Evolutionary conservation across 1,140 invertebrate species (phyloP).

Genomic region (Myzus persicae): DNA sequence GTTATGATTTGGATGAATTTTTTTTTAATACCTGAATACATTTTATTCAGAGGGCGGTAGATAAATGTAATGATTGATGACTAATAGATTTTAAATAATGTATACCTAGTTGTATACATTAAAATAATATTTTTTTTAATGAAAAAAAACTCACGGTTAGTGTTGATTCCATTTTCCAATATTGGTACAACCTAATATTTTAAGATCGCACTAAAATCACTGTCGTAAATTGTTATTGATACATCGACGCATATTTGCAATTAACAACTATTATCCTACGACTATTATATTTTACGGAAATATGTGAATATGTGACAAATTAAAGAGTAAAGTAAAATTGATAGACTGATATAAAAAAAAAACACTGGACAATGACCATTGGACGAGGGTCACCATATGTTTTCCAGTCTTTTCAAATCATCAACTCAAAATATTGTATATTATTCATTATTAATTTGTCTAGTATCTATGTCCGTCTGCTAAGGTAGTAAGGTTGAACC

Average conservation of each 20-base stretch:
- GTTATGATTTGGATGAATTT: neutral
- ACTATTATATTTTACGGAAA: slow-evolving; percentile 50
- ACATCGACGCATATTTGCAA: slow-evolving; percentile 50
- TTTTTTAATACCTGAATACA: neutral
- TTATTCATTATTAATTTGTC: neutral
- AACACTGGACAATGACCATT: slow-evolving; percentile 57
- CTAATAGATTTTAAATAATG: neutral
- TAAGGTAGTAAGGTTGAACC: neutral
- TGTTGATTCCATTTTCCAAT: slow-evolving; percentile 43
- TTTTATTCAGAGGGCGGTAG: neutral
- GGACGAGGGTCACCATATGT: slow-evolving; percentile 50
- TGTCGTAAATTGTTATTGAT: neutral
- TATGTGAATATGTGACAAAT: slow-evolving; percentile 46
- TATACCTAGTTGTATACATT: neutral
- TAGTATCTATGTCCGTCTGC: neutral
- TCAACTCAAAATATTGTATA: slow-evolving; percentile 29
- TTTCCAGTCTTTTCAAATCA: slow-evolving; percentile 40
- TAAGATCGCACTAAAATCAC: slow-evolving; percentile 31
- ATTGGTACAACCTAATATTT: neutral
- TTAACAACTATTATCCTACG: slow-evolving; percentile 31
- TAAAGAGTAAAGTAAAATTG: slow-evolving; percentile 44
- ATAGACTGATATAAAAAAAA: slow-evolving; percentile 55
- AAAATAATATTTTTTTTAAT: neutral
- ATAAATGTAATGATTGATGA: neutral
- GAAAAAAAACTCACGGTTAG: slow-evolving; percentile 41